Base-by-base conservation (phyloP, 2,888 invertebrate genomes). In the Deroplatys truncata region DNA sequence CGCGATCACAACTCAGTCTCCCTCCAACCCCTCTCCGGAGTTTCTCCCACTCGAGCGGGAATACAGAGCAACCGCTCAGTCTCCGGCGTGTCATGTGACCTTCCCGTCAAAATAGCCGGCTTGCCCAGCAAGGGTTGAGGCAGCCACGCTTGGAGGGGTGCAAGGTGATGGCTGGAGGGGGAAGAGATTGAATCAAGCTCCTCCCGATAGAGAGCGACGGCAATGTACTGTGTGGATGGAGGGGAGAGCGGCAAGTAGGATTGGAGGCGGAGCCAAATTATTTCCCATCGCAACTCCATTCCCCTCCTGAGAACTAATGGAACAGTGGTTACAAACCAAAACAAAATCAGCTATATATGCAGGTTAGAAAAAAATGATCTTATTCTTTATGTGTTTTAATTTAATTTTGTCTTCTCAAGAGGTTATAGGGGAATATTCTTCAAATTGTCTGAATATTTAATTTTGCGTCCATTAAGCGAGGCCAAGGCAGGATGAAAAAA, bases 51-150 rank as follows among this genome's bases (percentile, higher is more conserved):
- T 90, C 90, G 91, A 91, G 92, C 91, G 91, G 56, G 7, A 25
- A 72, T 16, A 72, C 56, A 16, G 20, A 56, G 56, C 56, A 5
- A 56, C 91, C 92, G 91, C 91, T 91, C 91, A 91, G 91, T 86
- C 86, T 82, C 93, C 93, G 92, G 93, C 93, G 94, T 86, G 87
- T 87, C 87, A 87, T 92, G 96, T 96, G 96, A 96, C 96, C 96
- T 96, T 96, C 96, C 96, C 96, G 96, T 96, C 96, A 96, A 96
- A 96, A 96, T 96, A 96, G 95, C 95, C 94, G 93, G 93, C 92
- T 93, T 94, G 93, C 93, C 85, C 85, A 85, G 89, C 28, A 16
- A 31, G 89, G 3, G 49, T 28, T 28, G 86, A 29, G 86, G 28
- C n/a, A 86, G 28, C 16, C 43, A 49, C 28, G 56, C n/a, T 25